These are phyloP conservation scores for Adrianichthys oophorus DNA, from an alignment of 2,797 vertebrate genomes.

Conservation along the genomic window DNA sequence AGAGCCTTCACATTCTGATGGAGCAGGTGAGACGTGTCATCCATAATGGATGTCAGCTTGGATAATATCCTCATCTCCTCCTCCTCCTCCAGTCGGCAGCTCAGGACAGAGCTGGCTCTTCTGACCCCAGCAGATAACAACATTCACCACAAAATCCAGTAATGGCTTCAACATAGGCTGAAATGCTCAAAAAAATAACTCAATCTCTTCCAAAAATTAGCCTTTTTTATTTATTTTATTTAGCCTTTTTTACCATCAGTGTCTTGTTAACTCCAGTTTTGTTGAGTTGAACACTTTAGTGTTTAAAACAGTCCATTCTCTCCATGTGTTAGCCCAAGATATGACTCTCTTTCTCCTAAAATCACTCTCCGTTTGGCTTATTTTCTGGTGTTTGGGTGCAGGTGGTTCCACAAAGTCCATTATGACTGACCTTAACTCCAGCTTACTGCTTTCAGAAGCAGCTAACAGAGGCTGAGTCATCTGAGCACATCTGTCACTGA, in stretches of 20 bases:
- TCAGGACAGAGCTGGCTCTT: not conserved
- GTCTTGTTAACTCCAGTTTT: not conserved
- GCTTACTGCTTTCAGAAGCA: not conserved
- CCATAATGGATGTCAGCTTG: not conserved
- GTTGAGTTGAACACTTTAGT: not conserved
- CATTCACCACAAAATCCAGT: not conserved
- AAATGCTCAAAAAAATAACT: not conserved
- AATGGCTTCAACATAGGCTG: not conserved
- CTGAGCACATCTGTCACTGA: not conserved
- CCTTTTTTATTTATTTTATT: no score
- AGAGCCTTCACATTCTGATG: not conserved
- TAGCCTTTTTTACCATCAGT: not conserved
- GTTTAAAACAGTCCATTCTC: not conserved
- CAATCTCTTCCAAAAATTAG: not conserved
- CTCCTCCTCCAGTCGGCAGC: not conserved
- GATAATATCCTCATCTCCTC: not conserved
- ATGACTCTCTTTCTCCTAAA: not conserved
- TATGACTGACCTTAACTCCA: not conserved
- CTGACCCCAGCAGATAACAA: not conserved
- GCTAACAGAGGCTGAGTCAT: not conserved
- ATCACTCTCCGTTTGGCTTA: not conserved
- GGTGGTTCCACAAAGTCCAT: not conserved
- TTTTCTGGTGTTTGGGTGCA: not conserved
- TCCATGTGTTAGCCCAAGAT: not conserved
- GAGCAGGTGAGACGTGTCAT: not conserved